Evolutionary conservation across 2,888 invertebrate genomes (phyloP).

Genomic region (Hydrotaea diabolus): DNA sequence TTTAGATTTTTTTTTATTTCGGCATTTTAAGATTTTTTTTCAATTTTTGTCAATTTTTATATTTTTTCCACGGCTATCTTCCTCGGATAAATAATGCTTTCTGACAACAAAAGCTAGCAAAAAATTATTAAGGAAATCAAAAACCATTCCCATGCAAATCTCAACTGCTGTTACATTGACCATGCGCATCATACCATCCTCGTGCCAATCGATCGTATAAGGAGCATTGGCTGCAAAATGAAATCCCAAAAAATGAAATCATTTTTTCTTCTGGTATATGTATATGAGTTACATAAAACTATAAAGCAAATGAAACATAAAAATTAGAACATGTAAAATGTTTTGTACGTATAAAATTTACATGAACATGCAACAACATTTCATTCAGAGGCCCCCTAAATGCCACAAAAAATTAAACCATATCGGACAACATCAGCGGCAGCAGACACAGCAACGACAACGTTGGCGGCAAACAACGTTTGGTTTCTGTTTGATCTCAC

Average conservation of each 20-base stretch:
- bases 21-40: too few relatives aligned
- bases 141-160: too few relatives aligned
- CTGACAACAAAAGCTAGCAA: too few relatives aligned
- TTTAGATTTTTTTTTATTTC: too few relatives aligned
- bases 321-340: slow-evolving; percentile 78
- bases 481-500: slow-evolving; percentile 63
- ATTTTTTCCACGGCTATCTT: too few relatives aligned
- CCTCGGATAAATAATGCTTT: too few relatives aligned
- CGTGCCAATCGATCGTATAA: neutral
- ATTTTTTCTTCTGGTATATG: slow-evolving; percentile 59
- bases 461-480: slow-evolving; percentile 64
- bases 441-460: slow-evolving; percentile 46
- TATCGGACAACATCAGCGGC: slow-evolving; percentile 26
- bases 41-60: too few relatives aligned
- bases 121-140: too few relatives aligned
- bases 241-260: slow-evolving; percentile 28
- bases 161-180: too few relatives aligned
- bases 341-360: slow-evolving; percentile 73
- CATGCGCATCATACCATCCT: slow-evolving; percentile 3
- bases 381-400: slow-evolving; percentile 38
- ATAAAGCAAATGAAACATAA: slow-evolving; percentile 68
- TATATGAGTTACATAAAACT: slow-evolving; percentile 63
- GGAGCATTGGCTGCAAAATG: neutral
- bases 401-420: slow-evolving; percentile 15
- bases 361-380: slow-evolving; percentile 70